Evolutionary conservation across 2,113 vertebrate genomes (phyloP), one percentile per base, ranked within the genome.

Genomic region (Thymallus thymallus): DNA sequence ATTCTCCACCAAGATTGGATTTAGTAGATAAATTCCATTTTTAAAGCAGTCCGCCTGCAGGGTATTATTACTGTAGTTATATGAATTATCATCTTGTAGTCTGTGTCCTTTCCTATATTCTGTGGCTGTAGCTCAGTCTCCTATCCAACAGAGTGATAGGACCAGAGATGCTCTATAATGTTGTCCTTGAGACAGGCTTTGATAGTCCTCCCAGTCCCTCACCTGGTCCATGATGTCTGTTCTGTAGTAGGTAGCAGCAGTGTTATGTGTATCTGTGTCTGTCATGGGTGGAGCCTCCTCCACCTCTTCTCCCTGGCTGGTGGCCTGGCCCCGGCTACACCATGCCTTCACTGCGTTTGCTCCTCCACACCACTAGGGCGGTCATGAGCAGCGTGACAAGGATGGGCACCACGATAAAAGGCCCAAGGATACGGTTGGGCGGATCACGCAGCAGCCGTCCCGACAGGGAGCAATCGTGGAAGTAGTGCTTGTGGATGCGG

Each of bases 321-420:
- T 14, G 18, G 14, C 13, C 24, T 1, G 10, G 23, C 23, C 55
- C 51, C 35, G 2, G 12, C 81, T 92, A 94, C 72, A 96, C 91
- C 0, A 98, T 92, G 76, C 95, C 95, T 78, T 97, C 96, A 0
- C 93, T 93, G 81, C 86, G 92, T 77, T 98, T 96, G 92, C 95
- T 97, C 82, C 94, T 89, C 95, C 97, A 99, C 77, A 96, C 96
- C 75, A 98, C 96, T 80, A 98, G 89, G 0, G 87, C 94, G 0
- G 96, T 97, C 94, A 97, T 92, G 6, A 98, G 92, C 68, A 98
- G 90, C 0, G 96, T 98, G 85, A 95, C 87, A 6, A 96, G 80
- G 73, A 97, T 66, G 24, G 97, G 97, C 65, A 95, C 87, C 4
- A 90, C 78, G 6, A 98, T 94, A 88, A 99, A 96, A 30, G 96